phyloP scores from a whole-genome alignment of 2,888 invertebrate genomes.

The Drosophila fungiperda region DNA sequence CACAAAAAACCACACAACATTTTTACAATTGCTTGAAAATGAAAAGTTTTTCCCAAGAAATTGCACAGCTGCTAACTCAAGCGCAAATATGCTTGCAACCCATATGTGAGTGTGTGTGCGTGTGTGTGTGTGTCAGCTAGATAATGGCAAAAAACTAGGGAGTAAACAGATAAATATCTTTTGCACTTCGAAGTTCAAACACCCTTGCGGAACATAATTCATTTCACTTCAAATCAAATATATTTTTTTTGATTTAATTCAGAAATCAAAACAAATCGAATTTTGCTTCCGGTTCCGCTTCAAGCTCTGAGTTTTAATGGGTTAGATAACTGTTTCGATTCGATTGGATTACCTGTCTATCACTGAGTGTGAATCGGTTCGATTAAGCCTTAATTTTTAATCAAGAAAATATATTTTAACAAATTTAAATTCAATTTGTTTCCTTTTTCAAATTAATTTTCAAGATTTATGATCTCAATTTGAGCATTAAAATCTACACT shows the following conservation, averaged over 20 bases:
- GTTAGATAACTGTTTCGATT: background rate
- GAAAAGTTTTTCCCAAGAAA: constrained; percentile 45
- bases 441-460: background rate
- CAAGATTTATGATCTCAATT: background rate
- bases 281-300: background rate
- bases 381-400: background rate
- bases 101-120: background rate
- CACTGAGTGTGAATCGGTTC: background rate
- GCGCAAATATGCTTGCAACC: constrained; percentile 22
- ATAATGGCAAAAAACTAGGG: constrained; percentile 4
- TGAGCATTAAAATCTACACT: background rate
- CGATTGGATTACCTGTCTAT: background rate
- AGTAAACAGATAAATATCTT: background rate
- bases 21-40: constrained; percentile 15
- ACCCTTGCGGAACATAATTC: background rate
- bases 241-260: background rate
- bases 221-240: background rate
- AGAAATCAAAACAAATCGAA: background rate
- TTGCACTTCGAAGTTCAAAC: background rate
- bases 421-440: background rate
- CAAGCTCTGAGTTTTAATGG: background rate
- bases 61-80: constrained; percentile 40
- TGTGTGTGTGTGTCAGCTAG: constrained; percentile 19
- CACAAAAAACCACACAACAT: constrained; percentile 23
- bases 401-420: background rate